These are phyloP conservation scores for Caenorhabditis latens DNA, from an alignment of 1,140 invertebrate genomes.

Conservation along the genomic window DNA sequence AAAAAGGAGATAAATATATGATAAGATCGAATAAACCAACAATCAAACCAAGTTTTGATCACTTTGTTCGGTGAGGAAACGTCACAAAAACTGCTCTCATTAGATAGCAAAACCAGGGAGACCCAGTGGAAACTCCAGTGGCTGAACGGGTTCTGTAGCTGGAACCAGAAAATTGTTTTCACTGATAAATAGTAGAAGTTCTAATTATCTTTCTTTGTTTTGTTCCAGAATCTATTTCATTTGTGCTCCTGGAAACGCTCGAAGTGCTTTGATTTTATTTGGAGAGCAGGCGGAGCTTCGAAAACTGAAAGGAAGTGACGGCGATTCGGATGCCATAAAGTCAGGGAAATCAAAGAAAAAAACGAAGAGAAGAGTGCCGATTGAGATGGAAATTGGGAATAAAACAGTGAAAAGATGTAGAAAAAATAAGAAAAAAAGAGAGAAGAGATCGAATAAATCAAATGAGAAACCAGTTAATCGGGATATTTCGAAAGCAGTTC, in stretches of 20 bases:
- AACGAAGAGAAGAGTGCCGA: too few species aligned
- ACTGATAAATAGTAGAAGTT: neutral
- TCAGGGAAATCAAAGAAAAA: too few species aligned
- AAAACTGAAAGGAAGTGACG: too few species aligned
- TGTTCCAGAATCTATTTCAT: constrained; percentile 40
- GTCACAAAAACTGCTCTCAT: neutral
- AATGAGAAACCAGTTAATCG: too few species aligned
- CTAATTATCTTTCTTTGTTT: neutral
- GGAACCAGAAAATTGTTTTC: too few species aligned
- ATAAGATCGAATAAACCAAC: neutral
- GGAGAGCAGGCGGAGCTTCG: neutral
- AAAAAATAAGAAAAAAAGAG: too few species aligned
- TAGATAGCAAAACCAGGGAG: neutral
- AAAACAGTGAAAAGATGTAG: too few species aligned
- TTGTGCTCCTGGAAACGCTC: constrained; percentile 22
- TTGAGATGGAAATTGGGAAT: too few species aligned
- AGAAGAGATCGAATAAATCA: too few species aligned
- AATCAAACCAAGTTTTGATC: neutral
- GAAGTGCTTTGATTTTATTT: constrained; percentile 20
- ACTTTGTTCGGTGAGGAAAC: constrained; percentile 5
- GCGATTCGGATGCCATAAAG: neutral
- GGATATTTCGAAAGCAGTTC: too few species aligned
- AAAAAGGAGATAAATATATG: neutral
- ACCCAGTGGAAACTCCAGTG: neutral
- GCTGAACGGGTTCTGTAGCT: too few species aligned